Conservation (phyloP, 1,140 invertebrate genomes). For the Camponotus pennsylvanicus region DNA sequence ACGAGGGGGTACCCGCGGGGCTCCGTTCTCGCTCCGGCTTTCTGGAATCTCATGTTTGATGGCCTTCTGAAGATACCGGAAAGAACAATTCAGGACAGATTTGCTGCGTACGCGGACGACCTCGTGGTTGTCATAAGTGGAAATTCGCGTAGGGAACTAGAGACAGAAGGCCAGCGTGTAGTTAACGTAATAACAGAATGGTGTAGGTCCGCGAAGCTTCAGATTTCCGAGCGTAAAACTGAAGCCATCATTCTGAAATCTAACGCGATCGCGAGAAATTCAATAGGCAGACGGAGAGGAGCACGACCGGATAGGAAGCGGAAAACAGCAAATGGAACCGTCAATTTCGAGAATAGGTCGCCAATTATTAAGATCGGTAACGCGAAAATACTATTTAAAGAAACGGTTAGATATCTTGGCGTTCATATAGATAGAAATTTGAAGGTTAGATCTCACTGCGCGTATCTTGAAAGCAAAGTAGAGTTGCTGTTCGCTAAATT, state of each 20-base stretch:
- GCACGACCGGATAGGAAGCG: neutral
- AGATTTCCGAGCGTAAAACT: neutral
- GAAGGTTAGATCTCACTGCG: too few relatives aligned
- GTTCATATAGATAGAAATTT: too few relatives aligned
- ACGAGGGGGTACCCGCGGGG: neutral
- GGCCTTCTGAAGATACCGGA: neutral
- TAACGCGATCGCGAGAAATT: neutral
- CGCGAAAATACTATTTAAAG: too few relatives aligned
- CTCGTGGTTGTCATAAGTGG: too few relatives aligned
- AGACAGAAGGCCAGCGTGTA: neutral
- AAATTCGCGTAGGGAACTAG: too few relatives aligned
- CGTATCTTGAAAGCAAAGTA: too few relatives aligned
- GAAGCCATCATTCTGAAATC: too few relatives aligned
- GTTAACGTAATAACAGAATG: neutral
- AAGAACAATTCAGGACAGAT: rapidly evolving
- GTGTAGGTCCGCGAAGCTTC: neutral
- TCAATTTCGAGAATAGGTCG: too few relatives aligned
- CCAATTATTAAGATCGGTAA: too few relatives aligned
- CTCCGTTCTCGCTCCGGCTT: neutral
- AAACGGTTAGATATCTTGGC: too few relatives aligned
- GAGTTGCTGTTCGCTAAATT: too few relatives aligned
- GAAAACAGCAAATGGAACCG: too few relatives aligned
- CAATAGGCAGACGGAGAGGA: neutral
- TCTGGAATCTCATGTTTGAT: neutral
- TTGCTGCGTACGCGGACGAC: neutral